A percentile compares a stretch with the other conserved stretches of the same genome.
Conservation (phyloP, 2,113 vertebrate genomes). For the Carollia perspicillata region DNA sequence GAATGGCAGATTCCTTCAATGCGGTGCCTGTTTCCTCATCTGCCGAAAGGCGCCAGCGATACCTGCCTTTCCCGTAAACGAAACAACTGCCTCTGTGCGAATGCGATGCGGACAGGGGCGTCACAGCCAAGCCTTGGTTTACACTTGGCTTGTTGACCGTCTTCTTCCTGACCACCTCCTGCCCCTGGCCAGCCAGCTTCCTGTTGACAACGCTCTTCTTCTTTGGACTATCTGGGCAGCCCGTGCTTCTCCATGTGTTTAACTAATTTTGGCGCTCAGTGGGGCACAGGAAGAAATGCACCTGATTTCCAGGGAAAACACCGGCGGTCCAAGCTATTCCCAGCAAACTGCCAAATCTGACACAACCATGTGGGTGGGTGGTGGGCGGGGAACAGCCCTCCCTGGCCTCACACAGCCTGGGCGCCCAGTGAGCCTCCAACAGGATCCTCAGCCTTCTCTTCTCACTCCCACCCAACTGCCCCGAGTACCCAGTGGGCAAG, state of each 20-base stretch:
- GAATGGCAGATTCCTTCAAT: not conserved
- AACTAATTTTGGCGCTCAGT: constrained; percentile 21
- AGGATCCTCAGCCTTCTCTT: not conserved
- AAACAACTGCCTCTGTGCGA: not conserved
- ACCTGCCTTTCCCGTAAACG: constrained; percentile 1
- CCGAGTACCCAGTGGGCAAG: not conserved
- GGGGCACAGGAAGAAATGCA: not conserved
- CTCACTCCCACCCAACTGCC: not conserved
- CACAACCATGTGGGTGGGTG: rapidly evolving
- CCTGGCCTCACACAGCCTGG: not conserved
- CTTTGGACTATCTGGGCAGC: not conserved
- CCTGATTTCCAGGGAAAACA: constrained; percentile 54
- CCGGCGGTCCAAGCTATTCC: constrained; percentile 11
- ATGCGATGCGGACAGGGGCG: not conserved
- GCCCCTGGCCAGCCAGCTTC: constrained; percentile 38
- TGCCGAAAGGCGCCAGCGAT: not conserved
- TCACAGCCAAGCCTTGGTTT: not conserved
- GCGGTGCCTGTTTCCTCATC: not conserved
- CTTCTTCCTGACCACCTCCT: not conserved
- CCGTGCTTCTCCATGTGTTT: not conserved
- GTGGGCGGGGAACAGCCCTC: not conserved
- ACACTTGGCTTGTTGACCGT: not conserved
- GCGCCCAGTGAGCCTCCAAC: not conserved
- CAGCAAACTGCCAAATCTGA: not conserved
- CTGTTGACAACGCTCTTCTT: constrained; percentile 45